Evolutionary conservation across 2,113 vertebrate species (phyloP), one percentile per base, ranked within the genome.

Genomic region (Electrona antarctica): DNA sequence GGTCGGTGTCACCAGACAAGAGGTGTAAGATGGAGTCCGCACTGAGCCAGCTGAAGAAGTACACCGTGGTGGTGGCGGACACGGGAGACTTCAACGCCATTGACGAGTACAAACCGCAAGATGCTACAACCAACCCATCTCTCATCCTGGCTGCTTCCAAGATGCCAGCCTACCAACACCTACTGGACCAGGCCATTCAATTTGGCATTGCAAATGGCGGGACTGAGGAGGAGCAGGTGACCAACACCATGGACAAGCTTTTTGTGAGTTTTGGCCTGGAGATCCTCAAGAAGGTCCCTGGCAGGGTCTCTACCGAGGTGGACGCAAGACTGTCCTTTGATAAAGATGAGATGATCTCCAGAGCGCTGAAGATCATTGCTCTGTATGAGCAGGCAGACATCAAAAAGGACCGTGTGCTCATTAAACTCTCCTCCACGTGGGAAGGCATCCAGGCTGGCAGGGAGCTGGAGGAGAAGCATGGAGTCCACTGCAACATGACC

Each of bases 401-500:
- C 52, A 67, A 82, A 78, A 96, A 95, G 83, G 94, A 95, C 1
- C 89, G 95, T 0, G 87, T 97, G 59, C 93, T 97, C 48, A 95
- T 97, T 67, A 97, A 97, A 87, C 91, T 96, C 5, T 92, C 96
- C 0, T 96, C 95, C 0, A 97, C 96, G 0, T 97, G 96, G 96
- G 96, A 97, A 58, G 96, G 96, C 3, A 96, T 97, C 63, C 95
- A 97, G 90, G 95, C 96, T 29, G 96, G 0, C 87, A 96, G 96
- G 88, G 88, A 95, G 68, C 92, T 97, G 71, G 96, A 97, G 82
- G 91, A 94, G 1, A 90, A 92, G 69, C 46, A 93, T 2, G 93
- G 94, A 33, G 90, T 97, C 67, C 95, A 92, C 69, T 96, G 95
- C 93, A 97, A 97, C 93, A 94, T 97, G 95, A 97, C 96, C 3